Conservation (phyloP, 2,888 invertebrate genomes). For the Piscicola geometra region DNA sequence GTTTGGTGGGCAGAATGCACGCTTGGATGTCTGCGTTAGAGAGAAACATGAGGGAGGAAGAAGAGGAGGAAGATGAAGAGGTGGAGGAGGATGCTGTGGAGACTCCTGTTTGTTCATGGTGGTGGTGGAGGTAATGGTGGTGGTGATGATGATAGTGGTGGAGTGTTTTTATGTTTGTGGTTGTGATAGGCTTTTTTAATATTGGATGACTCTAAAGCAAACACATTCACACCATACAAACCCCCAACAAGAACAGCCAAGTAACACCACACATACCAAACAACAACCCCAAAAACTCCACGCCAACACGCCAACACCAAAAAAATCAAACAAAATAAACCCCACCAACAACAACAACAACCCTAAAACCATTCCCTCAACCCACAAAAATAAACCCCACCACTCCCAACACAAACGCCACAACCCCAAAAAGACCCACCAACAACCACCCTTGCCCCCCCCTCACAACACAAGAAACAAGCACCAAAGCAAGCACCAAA, state of each 20-base stretch:
- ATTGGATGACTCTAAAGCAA: not conserved
- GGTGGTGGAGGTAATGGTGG: not conserved
- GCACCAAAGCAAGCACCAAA: too few relatives aligned
- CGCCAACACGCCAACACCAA: too few relatives aligned
- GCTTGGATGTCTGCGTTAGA: constrained; percentile 64
- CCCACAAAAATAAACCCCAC: too few relatives aligned
- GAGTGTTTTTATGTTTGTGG: not conserved
- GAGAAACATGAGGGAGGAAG: constrained; percentile 53
- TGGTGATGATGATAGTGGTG: not conserved
- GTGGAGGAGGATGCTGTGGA: not conserved
- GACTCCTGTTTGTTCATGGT: not conserved
- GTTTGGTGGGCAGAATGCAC: constrained; percentile 47
- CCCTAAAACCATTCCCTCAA: too few relatives aligned
- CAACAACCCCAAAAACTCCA: too few relatives aligned
- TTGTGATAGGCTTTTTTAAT: not conserved
- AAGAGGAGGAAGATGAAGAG: constrained; percentile 6
- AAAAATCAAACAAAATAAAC: too few relatives aligned
- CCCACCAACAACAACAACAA: too few relatives aligned
- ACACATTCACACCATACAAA: not conserved
- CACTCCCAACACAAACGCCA: too few relatives aligned
- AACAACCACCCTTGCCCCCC: too few relatives aligned
- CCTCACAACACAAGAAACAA: too few relatives aligned
- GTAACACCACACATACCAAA: not conserved
- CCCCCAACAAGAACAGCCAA: too few relatives aligned
- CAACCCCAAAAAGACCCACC: too few relatives aligned